Percentiles rank a stretch among this genome's conserved stretches.
phyloP scores from a whole-genome alignment of 2,113 vertebrate species.

The Glaucomys volans region DNA sequence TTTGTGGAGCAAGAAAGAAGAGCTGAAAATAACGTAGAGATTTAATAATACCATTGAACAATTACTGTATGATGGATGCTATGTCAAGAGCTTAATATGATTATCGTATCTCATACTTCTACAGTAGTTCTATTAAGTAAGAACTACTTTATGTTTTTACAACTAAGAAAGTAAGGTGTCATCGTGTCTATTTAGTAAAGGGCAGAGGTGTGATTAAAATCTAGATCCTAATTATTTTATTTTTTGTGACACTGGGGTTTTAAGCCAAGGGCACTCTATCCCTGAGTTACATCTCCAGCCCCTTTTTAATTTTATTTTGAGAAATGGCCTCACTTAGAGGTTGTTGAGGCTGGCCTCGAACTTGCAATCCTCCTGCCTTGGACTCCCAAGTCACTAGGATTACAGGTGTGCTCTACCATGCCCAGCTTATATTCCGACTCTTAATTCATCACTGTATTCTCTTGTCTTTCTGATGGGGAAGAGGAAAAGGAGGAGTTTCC shows the following conservation, averaged over 20 bases:
- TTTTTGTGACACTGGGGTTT: too few relatives aligned
- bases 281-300: too few relatives aligned
- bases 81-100: neutral
- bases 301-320: neutral
- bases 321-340: neutral
- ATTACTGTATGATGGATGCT: neutral
- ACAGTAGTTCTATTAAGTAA: neutral
- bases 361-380: neutral
- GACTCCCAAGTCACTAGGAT: too few relatives aligned
- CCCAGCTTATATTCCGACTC: neutral
- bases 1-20: neutral
- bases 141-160: neutral
- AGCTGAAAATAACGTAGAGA: neutral
- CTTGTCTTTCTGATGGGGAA: neutral
- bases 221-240: neutral
- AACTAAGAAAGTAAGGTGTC: neutral
- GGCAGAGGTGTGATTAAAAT: neutral
- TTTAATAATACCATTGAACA: neutral
- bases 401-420: too few relatives aligned
- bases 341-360: neutral
- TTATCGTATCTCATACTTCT: neutral
- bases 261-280: too few relatives aligned
- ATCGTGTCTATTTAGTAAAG: neutral
- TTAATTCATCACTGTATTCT: neutral
- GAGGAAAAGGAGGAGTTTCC: neutral